Evolutionary conservation across 2,113 vertebrate species (phyloP), one percentile per base, ranked within the genome.

Genomic region (Ammodramus savannarum): DNA sequence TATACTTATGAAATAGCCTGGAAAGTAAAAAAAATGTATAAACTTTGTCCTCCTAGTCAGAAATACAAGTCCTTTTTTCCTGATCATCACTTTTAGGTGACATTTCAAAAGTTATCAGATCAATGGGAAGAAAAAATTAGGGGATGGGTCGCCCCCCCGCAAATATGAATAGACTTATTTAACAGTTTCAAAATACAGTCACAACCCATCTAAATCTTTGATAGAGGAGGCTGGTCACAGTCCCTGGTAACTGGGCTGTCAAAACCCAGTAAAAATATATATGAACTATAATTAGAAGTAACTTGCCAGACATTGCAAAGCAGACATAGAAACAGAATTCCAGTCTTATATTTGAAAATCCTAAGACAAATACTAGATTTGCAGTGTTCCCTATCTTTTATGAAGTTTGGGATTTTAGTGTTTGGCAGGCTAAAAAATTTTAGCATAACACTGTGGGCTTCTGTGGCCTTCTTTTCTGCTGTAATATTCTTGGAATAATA

Each of bases 121-220:
- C 31, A 84, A 58, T 25, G 9, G 23, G 12, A 36, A 92, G 18
- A 26, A 82, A 82, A 78, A 67, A 71, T 2, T 49, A 17, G 11
- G 6, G 3, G 20, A 7, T 0, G 0, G 9, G 6, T 21, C 7
- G 3, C 11, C 20, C 3, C 2, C 9, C 14, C 25, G 3, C 31
- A 34, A 39, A 22, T 16, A 46, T 13, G 1, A 65, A 36, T 41
- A 71, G 72, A 63, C 8, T 55, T 58, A 22, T 13, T 62, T 74
- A 8, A 34, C 36, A 4, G 8, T 71, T 91, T 95, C 51, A 66
- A 80, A 69, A 55, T 43, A 74, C 18, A 54, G 13, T 76, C 10
- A 31, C 6, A 67, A 38, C 8, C 19, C 23, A 61, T n/a, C 29
- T 49, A 90, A 95, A 54, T 38, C 46, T 86, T 86, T 76, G 34